Conservation (phyloP, 1,140 invertebrate genomes). For the Eufriesea mexicana region DNA sequence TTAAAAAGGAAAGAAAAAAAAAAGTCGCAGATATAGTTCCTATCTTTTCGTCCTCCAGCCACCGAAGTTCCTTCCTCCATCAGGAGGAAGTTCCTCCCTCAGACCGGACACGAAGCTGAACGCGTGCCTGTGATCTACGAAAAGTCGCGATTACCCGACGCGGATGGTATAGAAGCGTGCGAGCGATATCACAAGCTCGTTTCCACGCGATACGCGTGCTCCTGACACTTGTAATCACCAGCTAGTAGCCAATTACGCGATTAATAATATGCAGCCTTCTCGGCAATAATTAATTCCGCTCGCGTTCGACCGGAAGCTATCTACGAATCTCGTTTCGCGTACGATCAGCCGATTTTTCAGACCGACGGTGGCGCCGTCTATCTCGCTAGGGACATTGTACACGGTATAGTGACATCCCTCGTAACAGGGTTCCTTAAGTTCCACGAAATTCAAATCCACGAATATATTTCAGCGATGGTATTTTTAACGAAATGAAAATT, state of each 20-base stretch:
- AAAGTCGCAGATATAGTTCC: too few relatives aligned
- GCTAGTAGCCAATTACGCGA: slow-evolving; percentile 7
- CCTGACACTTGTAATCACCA: slow-evolving; percentile 31
- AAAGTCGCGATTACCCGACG: neutral
- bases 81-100: neutral
- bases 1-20: too few relatives aligned
- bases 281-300: slow-evolving; percentile 21
- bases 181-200: slow-evolving; percentile 13
- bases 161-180: neutral
- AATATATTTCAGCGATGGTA: too few relatives aligned
- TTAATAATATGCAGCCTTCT: slow-evolving; percentile 12
- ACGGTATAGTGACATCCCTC: too few relatives aligned
- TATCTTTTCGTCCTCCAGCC: too few relatives aligned
- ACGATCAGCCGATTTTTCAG: neutral
- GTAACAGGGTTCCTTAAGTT: too few relatives aligned
- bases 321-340: neutral
- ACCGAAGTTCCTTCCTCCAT: too few relatives aligned
- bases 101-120: neutral
- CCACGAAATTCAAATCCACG: too few relatives aligned
- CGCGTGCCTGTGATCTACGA: neutral
- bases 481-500: too few relatives aligned
- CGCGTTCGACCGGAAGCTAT: slow-evolving; percentile 6
- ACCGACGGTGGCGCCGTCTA: too few relatives aligned
- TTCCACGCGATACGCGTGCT: slow-evolving; percentile 11
- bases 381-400: too few relatives aligned